A percentile compares a stretch with the other conserved stretches of the same genome.
Conservation (phyloP, 2,797 vertebrate species). For the Protosalanx chinensis region DNA sequence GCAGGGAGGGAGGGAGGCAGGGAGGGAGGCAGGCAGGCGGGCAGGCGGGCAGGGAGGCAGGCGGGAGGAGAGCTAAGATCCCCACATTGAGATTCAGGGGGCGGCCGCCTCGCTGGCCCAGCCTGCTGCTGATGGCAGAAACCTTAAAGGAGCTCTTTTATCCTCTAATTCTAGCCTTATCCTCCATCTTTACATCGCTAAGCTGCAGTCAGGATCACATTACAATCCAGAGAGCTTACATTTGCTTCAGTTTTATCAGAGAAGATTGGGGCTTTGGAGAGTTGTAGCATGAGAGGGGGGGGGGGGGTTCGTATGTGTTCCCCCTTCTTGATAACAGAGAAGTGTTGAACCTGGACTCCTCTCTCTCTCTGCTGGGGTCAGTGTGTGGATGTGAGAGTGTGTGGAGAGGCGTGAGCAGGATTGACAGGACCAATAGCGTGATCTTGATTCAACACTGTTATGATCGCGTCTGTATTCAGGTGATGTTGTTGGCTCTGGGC, state of each 20-base stretch:
- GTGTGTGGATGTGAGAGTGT: neutral
- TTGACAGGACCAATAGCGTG: no score
- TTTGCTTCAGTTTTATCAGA: conserved; percentile 49
- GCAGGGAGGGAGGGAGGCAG: no score
- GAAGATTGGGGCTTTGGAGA: conserved; percentile 24
- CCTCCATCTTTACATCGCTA: conserved; percentile 58
- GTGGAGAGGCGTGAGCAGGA: neutral
- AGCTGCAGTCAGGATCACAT: conserved; percentile 57
- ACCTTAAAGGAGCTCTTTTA: conserved; percentile 55
- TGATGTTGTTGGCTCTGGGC: conserved; percentile 11
- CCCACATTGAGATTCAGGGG: conserved; percentile 56
- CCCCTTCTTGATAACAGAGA: conserved; percentile 17
- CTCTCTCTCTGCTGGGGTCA: neutral
- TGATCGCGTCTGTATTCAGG: no score
- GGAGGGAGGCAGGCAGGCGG: no score
- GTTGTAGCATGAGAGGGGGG: conserved; percentile 19
- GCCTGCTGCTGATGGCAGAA: conserved; percentile 49
- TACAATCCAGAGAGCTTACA: conserved; percentile 55
- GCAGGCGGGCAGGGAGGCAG: no score
- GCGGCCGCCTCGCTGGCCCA: conserved; percentile 17
- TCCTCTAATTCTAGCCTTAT: conserved; percentile 60
- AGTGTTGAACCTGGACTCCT: neutral
- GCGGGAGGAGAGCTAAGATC: no score
- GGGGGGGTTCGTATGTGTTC: conserved; percentile 34
- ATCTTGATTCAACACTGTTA: no score